Evolutionary conservation across 2,113 vertebrate genomes (phyloP), one percentile per base, ranked within the genome.

Genomic region (Myrmecobius fasciatus): DNA sequence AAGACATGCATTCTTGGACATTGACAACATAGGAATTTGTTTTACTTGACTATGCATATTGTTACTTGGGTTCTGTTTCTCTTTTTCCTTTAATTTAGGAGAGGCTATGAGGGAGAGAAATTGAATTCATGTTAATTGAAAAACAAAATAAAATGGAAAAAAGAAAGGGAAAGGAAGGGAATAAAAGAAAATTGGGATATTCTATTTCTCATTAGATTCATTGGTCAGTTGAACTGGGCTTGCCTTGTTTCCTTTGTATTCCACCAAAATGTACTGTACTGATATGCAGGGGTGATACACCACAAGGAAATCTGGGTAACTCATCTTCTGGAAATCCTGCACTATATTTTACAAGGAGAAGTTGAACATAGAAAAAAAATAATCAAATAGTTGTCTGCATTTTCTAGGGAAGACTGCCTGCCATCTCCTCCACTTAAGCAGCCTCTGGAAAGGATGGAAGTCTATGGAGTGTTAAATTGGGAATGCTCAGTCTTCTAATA

Each of bases 381-480:
- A 36, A 83, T 43, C 17, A 83, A 83, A 83, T n/a, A 75, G 67
- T 83, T 83, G 67, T 83, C 67, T 83, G 67, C 67, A 83, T 83
- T 83, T 83, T 83, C 67, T 83, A 22, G n/a, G n/a, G 67, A 83
- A 83, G 67, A 83, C 67, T 83, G 67, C 17, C 67, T 43, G n/a
- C 67, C n/a, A 83, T 83, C 14, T 43, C 67, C 67, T 83, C 20
- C n/a, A n/a, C n/a, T 83, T 83, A 83, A 43, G 67, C 17, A 83
- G 17, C n/a, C 36, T 17, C 67, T 83, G 67, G 67, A 83, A 83
- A 83, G n/a, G 67, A 43, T 43, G 2, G 67, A 83, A 83, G 67
- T 43, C 67, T 83, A 83, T 83, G 67, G n/a, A 83, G 67, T 83
- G 67, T 83, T 83, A 83, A 83, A 83, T 83, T 83, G 67, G 67